These are phyloP conservation scores for Argyra leucocephala DNA, from an alignment of 2,888 invertebrate species.

Conservation along the genomic window DNA sequence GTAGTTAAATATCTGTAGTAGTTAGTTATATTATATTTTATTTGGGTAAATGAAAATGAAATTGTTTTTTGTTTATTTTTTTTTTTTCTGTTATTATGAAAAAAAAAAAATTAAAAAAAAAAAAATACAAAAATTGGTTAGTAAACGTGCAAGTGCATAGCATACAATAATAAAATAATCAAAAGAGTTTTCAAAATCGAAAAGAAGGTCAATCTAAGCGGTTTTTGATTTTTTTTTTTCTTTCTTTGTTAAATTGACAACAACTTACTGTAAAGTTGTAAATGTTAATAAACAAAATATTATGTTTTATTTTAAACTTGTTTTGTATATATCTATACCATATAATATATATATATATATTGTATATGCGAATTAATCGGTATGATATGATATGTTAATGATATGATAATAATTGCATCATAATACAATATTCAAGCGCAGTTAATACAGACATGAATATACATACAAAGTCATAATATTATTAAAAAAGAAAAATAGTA, in stretches of 20 bases:
- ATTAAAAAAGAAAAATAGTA: too few species aligned
- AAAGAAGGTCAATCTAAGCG: conserved; percentile 6
- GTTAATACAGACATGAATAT: background rate
- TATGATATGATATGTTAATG: background rate
- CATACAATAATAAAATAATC: background rate
- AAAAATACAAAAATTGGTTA: background rate
- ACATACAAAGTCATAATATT: too few species aligned
- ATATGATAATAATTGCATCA: background rate
- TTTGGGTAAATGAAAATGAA: too few species aligned
- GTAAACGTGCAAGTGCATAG: background rate
- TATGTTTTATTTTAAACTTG: background rate
- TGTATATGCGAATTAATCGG: background rate
- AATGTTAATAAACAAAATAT: background rate
- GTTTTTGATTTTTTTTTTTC: too few species aligned
- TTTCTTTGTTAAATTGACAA: background rate
- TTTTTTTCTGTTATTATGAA: too few species aligned
- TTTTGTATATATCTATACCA: background rate
- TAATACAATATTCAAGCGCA: background rate
- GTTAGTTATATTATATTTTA: too few species aligned
- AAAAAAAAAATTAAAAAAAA: background rate
- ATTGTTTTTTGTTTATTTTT: too few species aligned
- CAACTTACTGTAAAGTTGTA: background rate
- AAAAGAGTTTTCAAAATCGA: background rate
- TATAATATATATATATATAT: background rate
- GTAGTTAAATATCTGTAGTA: too few species aligned